Evolutionary conservation across 2,113 vertebrate species (phyloP), one percentile per base, ranked within the genome.

Genomic region (Coturnix japonica): DNA sequence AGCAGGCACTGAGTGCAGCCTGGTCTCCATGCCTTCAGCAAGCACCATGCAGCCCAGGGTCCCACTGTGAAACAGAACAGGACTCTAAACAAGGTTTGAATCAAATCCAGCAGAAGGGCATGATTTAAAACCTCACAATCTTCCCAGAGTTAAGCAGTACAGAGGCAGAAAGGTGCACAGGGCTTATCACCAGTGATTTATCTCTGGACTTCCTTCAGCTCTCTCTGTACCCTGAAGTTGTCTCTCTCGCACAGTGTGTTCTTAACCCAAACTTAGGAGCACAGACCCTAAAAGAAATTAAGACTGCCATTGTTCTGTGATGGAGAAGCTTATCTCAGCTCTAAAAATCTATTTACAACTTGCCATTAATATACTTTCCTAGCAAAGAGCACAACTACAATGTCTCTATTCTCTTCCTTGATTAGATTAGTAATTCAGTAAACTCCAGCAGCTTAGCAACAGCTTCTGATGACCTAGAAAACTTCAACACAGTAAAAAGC

Each of bases 381-480:
- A 72, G 75, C 44, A 39, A 87, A 54, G 28, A 69, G 41, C 14
- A 57, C 63, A 54, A 31, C 63, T 15, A 89, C 94, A 91, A 91
- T 64, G 67, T 80, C 31, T 51, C 91, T 65, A 53, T 96, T 94
- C 87, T 96, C 67, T 44, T 51, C 89, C 78, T 66, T 4, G 15
- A 87, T 89, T 47, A 89, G 72, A n/a, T 18, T 15, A 13, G 74
- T 84, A 73, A 66, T 18, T 77, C 75, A 47, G 91, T 39, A 35
- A 89, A 67, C 56, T 54, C 60, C 66, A 89, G 92, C 91, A 95
- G 92, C 95, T 87, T 93, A 96, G 92, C 91, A 93, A 91, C 89
- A 64, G 46, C 35, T 66, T 74, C 67, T 94, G 67, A 67, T 93
- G 94, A 94, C 95, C 95, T 77, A 85, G 56, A 96, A 95, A 94